Percentiles rank a stretch among this genome's conserved stretches.
phyloP scores from a whole-genome alignment of 64 coral and sea anemone genomes.

The Exaiptasia diaphana region DNA sequence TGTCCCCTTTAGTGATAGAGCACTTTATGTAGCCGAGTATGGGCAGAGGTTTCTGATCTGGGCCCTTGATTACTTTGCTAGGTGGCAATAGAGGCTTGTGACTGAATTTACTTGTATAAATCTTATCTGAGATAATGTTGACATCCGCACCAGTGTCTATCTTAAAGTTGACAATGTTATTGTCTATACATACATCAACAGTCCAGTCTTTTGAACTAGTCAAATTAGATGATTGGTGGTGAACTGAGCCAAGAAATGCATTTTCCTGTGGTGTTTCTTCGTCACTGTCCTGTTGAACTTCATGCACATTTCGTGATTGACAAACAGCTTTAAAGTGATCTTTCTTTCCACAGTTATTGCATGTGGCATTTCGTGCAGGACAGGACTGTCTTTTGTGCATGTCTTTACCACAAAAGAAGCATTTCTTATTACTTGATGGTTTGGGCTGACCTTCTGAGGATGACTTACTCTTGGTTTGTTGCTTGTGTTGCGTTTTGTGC shows the following conservation, averaged over 20 bases:
- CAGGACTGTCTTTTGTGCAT: slow-evolving; percentile 28
- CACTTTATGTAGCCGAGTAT: slow-evolving; percentile 5
- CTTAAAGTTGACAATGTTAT: not conserved
- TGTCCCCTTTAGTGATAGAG: not conserved
- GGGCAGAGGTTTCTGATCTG: not conserved
- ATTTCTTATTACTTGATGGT: slow-evolving; percentile 36
- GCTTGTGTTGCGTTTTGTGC: not conserved
- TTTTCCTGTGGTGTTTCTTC: not conserved
- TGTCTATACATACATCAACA: not conserved
- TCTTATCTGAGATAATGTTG: slow-evolving; percentile 18
- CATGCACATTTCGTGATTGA: not conserved
- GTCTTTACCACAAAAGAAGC: slow-evolving; percentile 49
- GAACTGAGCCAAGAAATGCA: not conserved
- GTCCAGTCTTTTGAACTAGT: slow-evolving; percentile 9
- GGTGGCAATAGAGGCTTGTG: not conserved
- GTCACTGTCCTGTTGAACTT: not conserved
- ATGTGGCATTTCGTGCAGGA: slow-evolving; percentile 16
- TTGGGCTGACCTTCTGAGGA: slow-evolving; percentile 39
- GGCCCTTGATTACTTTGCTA: not conserved
- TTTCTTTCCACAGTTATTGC: not conserved
- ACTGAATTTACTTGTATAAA: not conserved
- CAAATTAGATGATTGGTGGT: not conserved
- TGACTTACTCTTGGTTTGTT: not conserved
- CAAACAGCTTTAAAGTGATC: not conserved
- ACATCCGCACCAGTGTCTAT: slow-evolving; percentile 9